Evolutionary conservation across 2,797 vertebrate species (phyloP).

Genomic region (Melanotaenia trifasciata): DNA sequence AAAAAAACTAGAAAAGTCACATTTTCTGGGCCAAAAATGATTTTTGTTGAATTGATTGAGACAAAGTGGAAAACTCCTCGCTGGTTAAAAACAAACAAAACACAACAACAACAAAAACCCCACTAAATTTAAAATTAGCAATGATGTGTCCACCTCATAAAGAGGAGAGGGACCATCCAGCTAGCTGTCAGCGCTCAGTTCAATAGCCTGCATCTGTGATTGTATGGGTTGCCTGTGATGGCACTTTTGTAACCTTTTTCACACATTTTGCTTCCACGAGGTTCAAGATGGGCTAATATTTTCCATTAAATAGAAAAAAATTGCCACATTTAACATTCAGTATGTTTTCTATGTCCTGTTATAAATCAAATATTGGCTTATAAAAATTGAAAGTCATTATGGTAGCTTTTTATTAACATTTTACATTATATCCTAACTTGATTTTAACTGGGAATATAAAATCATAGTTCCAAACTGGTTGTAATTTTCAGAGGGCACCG

Average conservation of each 20-base stretch:
- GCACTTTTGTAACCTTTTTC: not conserved
- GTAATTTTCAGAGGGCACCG: not conserved
- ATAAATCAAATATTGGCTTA: not conserved
- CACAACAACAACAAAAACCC: not conserved
- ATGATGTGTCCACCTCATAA: not conserved
- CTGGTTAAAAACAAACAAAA: not conserved
- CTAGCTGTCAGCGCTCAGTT: too few relatives aligned
- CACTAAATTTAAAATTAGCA: not conserved
- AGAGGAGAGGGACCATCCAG: not conserved
- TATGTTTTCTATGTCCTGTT: not conserved
- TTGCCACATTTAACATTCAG: not conserved
- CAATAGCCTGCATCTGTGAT: not conserved
- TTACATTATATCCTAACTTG: not conserved
- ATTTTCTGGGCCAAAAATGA: too few relatives aligned
- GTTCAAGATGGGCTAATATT: not conserved
- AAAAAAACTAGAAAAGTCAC: too few relatives aligned
- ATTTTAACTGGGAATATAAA: not conserved
- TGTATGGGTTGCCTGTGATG: not conserved
- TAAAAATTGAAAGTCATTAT: not conserved
- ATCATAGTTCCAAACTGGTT: not conserved
- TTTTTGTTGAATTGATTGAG: too few relatives aligned
- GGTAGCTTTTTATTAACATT: not conserved
- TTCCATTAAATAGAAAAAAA: not conserved
- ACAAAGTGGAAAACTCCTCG: not conserved
- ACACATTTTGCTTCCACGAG: not conserved